These are phyloP conservation scores for Sphyrna mokarran DNA, from an alignment of 2,113 vertebrate species.

Conservation along the genomic window DNA sequence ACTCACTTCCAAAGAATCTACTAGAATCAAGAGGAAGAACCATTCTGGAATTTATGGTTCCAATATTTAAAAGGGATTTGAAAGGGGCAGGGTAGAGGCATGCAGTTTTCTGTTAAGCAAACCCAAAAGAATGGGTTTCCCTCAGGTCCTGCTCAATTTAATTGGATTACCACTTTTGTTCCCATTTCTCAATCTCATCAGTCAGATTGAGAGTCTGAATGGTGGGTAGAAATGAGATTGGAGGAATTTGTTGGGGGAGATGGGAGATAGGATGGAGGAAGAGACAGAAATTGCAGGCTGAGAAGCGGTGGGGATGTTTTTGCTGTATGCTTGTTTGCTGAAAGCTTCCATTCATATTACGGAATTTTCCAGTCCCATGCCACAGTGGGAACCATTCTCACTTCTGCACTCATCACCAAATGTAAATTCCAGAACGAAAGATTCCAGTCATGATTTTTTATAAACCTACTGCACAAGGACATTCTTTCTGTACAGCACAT, in stretches of 20 bases:
- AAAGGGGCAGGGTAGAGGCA: neutral
- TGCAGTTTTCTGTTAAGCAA: neutral
- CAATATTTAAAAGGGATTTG: neutral
- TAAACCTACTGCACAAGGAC: neutral
- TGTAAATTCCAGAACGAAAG: too few species aligned
- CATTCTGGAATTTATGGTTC: neutral
- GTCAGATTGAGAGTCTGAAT: neutral
- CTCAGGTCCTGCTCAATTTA: neutral
- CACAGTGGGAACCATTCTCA: too few species aligned
- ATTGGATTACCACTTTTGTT: neutral
- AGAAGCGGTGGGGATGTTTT: neutral
- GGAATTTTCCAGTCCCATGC: too few species aligned
- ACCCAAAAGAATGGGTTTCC: neutral
- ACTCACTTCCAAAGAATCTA: neutral
- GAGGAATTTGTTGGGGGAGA: neutral
- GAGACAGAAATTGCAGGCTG: neutral
- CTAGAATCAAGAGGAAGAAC: neutral
- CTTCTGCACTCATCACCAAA: too few species aligned
- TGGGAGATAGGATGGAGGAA: neutral
- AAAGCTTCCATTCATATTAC: neutral
- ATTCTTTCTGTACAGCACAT: neutral
- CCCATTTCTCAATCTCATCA: neutral
- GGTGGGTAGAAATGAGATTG: neutral
- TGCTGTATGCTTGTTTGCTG: neutral
- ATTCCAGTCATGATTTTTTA: neutral